Conservation (phyloP, 2,113 vertebrate genomes). For the Pyrgilauda ruficollis region DNA sequence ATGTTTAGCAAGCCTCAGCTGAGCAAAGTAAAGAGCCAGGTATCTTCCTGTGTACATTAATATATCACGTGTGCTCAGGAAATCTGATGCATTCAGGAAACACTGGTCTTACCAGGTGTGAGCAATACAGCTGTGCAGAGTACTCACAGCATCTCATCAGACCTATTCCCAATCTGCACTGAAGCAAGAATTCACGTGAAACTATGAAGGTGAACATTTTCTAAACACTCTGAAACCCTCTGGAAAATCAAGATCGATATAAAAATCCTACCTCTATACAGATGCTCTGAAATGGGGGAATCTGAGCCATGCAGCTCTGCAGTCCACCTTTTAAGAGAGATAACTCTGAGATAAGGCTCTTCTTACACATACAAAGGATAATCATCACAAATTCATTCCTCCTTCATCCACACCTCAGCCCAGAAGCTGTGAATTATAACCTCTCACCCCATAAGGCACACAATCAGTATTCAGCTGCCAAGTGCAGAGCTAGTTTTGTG, state of each 20-base stretch:
- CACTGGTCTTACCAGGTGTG: conserved; percentile 3
- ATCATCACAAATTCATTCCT: neutral
- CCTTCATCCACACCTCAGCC: neutral
- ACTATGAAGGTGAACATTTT: neutral
- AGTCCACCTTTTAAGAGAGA: neutral
- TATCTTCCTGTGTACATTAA: neutral
- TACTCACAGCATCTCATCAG: neutral
- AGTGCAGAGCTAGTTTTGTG: neutral
- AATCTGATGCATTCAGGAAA: neutral
- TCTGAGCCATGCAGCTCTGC: neutral
- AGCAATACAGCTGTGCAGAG: neutral
- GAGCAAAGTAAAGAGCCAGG: neutral
- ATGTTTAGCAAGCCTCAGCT: neutral
- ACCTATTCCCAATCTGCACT: neutral
- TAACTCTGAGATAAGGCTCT: neutral
- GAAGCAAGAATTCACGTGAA: neutral
- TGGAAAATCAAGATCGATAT: neutral
- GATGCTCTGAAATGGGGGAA: neutral
- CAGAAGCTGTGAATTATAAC: neutral
- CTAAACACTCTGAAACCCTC: neutral
- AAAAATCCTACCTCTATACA: neutral
- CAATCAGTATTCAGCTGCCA: neutral
- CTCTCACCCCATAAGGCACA: neutral
- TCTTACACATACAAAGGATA: neutral
- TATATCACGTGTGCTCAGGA: neutral